Evolutionary conservation across 2,888 invertebrate species (phyloP), one percentile per base, ranked within the genome.

Genomic region (Oscheius sp.): DNA sequence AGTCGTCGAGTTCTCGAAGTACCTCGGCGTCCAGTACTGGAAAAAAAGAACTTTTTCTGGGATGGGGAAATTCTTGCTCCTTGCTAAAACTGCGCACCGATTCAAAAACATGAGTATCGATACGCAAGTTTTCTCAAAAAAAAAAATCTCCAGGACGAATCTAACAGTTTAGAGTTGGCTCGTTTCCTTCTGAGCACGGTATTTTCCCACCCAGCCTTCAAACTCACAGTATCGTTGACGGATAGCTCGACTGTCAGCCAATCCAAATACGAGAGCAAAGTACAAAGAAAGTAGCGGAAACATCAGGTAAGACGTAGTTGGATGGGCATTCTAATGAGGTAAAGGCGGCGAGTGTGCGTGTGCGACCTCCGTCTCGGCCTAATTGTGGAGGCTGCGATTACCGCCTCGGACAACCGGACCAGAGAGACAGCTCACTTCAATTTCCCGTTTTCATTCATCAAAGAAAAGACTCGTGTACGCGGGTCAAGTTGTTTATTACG

Each of bases 1-100:
- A 86, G 35, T 77, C 82, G 62, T 84, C 80, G 32, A 85, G 72
- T 50, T 72, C 72, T 21, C 37, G 60, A 51, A 72, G 72, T 50
- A 55, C 51, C 13, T 62, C 51, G 9, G 42, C 4, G 32, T 72
- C 62, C n/a, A 72, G 42, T 51, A 72, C 60, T 72, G 53, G 13
- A 70, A 37, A 37, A 53, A 48, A 10, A 60, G 4, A 9, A 21
- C 21, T 21, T 21, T 21, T 21, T 21, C 21, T 21, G 21, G 21
- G 21, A 21, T 21, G 21, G 21, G 21, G 21, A 21, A 21, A 21
- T 21, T 21, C 0, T 21, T 21, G 21, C 21, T 21, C 21, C 21
- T 21, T 21, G 21, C 21, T 21, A 21, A 21, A 21, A 21, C 21
- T 21, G 21, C 21, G 21, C 21, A 21, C 21, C 21, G 21, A 21